Evolutionary conservation across 2,113 vertebrate species (phyloP), one percentile per base, ranked within the genome.

Genomic region (Martes martes): DNA sequence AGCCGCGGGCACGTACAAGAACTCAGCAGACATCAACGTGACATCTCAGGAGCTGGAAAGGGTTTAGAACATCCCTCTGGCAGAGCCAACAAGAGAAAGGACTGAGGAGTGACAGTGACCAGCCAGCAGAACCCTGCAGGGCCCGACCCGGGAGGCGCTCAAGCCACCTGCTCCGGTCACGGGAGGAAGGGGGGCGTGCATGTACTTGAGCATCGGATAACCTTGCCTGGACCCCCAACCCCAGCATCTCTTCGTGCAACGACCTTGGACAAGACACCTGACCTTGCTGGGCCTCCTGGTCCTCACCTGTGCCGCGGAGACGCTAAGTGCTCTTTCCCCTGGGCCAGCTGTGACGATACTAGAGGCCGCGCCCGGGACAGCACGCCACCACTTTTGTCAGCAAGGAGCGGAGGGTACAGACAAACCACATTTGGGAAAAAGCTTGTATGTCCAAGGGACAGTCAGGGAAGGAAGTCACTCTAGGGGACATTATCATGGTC

Each of bases 81-180:
- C 23, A 52, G 50, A 65, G 50, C 11, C 42, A 52, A 13, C 16
- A 14, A 7, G n/a, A 86, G 39, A 23, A 23, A 39, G 16, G 55
- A 16, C 0, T 4, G 31, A 36, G 57, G 33, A 16, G n/a, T 11
- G 42, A 13, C 36, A 6, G 4, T 24, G 88, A 39, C 31, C 0
- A 0, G 0, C 21, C 59, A 21, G 14, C 33, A 9, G 42, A n/a
- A 7, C 45, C 14, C 10, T 2, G 52, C 0, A 0, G 4, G 5
- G 33, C 57, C 4, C 0, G 4, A n/a, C 11, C n/a, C 0, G 1
- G n/a, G 36, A 21, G 16, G 47, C 4, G 3, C 21, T 33, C 50
- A 42, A 13, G 33, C n/a, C 69, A 7, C 6, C 18, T 0, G 36
- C 19, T 8, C 39, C 11, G 0, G 19, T 13, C 71, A 21, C 7